Evolutionary conservation across 2,797 vertebrate genomes (phyloP), one percentile per base, ranked within the genome.

Genomic region (Myoxocephalus aenaeus): DNA sequence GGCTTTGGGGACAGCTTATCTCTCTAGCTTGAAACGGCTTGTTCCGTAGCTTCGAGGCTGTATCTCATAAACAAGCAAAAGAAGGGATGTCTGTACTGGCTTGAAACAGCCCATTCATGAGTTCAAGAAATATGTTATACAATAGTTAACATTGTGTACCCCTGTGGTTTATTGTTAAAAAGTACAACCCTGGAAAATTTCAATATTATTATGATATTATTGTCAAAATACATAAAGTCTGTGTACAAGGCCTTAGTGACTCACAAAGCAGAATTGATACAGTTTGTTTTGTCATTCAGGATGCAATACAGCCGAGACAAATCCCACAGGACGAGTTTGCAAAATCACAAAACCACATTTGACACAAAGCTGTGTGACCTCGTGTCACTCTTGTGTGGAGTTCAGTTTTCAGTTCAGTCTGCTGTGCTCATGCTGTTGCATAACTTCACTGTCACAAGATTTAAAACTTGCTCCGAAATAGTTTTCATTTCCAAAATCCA

Each of bases 1-100:
- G 46, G 70, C 71, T 83, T 72, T 77, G 81, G 75, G 80, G 79
- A 85, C 54, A 67, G 77, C 71, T 88, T 79, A 89, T 83, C 73
- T 18, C 32, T 84, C 54, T 18, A 38, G 71, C 67, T 70, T 77
- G 64, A 85, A 86, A 87, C 81, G 59, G 76, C 58, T 83, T 58
- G 74, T 75, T 87, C 75, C 67, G 57, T 75, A 51, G 70, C 62
- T 79, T 32, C 2, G 27, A 73, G 18, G 71, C 73, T 70, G 77
- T 54, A 65, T 57, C 42, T 42, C 57, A 51, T 56, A 58, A 81
- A 80, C 44, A 76, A 72, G 72, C 42, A 62, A 64, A 79, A 53
- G 27, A 78, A 57, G n/a, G 5, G 46, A 13, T 40, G 42, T 61
- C 34, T 83, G 11, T 15, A 11, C 25, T 5, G 56, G 42, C 66